Evolutionary conservation across 1,140 invertebrate genomes (phyloP).

Genomic region (Caerostris extrusa): DNA sequence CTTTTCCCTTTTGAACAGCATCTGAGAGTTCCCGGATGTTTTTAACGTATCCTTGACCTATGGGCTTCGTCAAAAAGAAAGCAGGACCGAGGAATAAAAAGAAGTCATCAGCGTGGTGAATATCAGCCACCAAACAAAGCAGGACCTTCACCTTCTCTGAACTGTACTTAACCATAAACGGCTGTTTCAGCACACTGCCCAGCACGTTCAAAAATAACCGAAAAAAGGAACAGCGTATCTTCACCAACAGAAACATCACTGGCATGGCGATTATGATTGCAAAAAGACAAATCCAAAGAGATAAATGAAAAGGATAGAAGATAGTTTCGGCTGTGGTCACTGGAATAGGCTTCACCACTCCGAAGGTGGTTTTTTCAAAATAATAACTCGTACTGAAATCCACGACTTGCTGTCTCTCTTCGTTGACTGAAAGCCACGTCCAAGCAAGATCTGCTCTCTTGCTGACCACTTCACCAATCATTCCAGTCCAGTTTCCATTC

Average conservation of each 20-base stretch:
- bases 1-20: neutral
- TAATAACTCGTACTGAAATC: constrained; percentile 1
- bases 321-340: neutral
- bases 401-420: neutral
- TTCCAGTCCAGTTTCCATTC: constrained; percentile 27
- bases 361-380: neutral
- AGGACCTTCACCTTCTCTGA: neutral
- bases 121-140: neutral
- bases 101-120: neutral
- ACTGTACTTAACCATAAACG: neutral
- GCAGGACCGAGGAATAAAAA: neutral
- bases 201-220: neutral
- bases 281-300: neutral
- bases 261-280: neutral
- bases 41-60: neutral
- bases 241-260: neutral
- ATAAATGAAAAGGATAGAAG: neutral
- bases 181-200: neutral
- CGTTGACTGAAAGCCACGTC: neutral
- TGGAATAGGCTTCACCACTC: neutral
- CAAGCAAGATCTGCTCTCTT: neutral
- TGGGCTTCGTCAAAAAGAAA: neutral
- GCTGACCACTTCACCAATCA: neutral
- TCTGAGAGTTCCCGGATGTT: neutral
- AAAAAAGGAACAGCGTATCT: neutral